Evolutionary conservation across 2,888 invertebrate genomes (phyloP).

Genomic region (Orchesella flavescens): DNA sequence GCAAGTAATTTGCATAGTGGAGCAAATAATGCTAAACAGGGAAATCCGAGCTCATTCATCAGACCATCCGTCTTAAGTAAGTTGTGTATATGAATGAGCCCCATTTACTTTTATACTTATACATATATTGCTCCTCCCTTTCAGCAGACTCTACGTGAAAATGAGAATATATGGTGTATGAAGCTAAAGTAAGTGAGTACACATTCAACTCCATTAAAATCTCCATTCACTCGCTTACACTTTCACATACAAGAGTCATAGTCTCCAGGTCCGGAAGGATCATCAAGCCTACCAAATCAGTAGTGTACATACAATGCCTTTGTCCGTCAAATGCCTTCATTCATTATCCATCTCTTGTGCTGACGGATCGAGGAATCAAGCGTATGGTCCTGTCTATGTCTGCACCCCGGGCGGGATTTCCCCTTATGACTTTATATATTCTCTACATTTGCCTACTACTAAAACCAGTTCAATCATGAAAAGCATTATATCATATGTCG

Average conservation of each 20-base stretch:
- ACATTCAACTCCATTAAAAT: neutral
- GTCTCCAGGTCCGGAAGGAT: slow-evolving; percentile 28
- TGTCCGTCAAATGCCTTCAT: slow-evolving; percentile 63
- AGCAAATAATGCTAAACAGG: slow-evolving; percentile 49
- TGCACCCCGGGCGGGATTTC: slow-evolving; percentile 32
- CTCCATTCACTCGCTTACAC: slow-evolving; percentile 6
- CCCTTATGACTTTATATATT: neutral
- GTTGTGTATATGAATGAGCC: slow-evolving; percentile 51
- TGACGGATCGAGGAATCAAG: slow-evolving; percentile 31
- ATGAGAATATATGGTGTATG: no score
- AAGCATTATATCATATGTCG: no score
- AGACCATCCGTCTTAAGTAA: slow-evolving; percentile 65
- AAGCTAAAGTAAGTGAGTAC: neutral
- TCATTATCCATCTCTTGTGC: slow-evolving; percentile 56
- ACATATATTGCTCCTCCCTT: slow-evolving; percentile 12
- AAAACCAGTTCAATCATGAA: no score
- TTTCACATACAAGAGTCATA: neutral
- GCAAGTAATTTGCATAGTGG: slow-evolving; percentile 41
- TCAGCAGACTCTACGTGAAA: slow-evolving; percentile 9
- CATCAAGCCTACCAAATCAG: slow-evolving; percentile 26
- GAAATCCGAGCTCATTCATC: slow-evolving; percentile 58
- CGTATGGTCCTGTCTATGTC: neutral
- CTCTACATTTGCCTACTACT: no score
- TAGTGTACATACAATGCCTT: slow-evolving; percentile 43
- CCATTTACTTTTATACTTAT: slow-evolving; percentile 20